These are phyloP conservation scores for Leucophenga montana DNA, from an alignment of 2,888 invertebrate genomes.

Conservation along the genomic window DNA sequence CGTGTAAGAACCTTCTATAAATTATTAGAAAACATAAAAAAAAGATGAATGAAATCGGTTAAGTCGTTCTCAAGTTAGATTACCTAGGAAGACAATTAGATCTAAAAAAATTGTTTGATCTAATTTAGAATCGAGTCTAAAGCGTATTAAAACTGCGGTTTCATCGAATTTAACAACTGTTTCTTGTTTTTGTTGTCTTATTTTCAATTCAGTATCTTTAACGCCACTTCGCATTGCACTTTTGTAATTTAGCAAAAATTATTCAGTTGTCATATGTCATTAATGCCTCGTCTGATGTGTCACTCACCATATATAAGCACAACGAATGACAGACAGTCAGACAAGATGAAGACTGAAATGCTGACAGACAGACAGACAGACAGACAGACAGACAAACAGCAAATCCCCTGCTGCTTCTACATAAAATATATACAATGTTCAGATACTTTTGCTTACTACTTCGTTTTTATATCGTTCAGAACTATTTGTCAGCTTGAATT, in stretches of 20 bases:
- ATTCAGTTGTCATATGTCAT: conserved; percentile 29
- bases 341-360: conserved; percentile 34
- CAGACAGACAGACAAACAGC: conserved; percentile 23
- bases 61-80: too few relatives aligned
- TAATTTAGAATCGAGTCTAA: too few relatives aligned
- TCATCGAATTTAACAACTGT: not conserved
- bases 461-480: conserved; percentile 36
- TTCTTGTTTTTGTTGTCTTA: not conserved
- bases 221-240: conserved; percentile 2
- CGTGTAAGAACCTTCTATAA: too few relatives aligned
- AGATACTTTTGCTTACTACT: not conserved
- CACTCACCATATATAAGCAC: conserved; percentile 12
- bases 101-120: too few relatives aligned
- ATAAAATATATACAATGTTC: too few relatives aligned
- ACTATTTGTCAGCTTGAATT: conserved; percentile 48
- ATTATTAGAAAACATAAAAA: too few relatives aligned
- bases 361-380: conserved; percentile 31
- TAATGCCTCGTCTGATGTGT: conserved; percentile 28
- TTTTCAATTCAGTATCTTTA: not conserved
- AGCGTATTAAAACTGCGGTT: not conserved
- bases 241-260: conserved; percentile 20
- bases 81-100: too few relatives aligned
- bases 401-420: not conserved
- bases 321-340: conserved; percentile 7
- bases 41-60: too few relatives aligned